Evolutionary conservation across 2,113 vertebrate species (phyloP).

Genomic region (Tachysurus fulvidraco): DNA sequence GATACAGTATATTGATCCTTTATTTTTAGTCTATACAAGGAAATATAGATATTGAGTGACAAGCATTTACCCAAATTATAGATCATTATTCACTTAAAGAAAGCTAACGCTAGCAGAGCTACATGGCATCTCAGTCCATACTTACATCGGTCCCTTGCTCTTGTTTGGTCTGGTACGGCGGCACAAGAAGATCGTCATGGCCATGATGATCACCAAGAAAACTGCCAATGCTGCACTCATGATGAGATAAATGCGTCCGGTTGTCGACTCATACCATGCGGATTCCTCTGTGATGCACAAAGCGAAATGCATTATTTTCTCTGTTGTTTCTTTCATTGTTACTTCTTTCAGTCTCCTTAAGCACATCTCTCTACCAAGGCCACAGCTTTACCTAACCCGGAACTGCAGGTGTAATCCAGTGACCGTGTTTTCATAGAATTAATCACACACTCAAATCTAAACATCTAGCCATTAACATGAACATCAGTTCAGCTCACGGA

Average conservation of each 20-base stretch:
- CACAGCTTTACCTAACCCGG: background rate
- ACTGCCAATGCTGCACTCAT: conserved; percentile 30
- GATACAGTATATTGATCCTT: background rate
- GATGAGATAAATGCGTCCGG: conserved; percentile 62
- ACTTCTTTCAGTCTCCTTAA: background rate
- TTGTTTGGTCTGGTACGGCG: conserved; percentile 59
- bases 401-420: background rate
- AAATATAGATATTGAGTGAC: background rate
- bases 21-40: background rate
- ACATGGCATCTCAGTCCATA: background rate
- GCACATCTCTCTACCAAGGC: background rate
- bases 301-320: background rate
- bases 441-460: background rate
- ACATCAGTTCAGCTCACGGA: background rate
- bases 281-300: conserved; percentile 64
- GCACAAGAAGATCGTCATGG: conserved; percentile 63
- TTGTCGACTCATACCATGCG: conserved; percentile 66
- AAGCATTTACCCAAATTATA: background rate
- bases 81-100: background rate
- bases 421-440: background rate
- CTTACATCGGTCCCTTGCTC: conserved; percentile 77
- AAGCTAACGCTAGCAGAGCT: background rate
- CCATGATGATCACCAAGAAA: conserved; percentile 61
- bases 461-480: background rate
- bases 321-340: background rate